Percentiles rank a stretch among this genome's conserved stretches.
Evolutionary conservation across 2,888 invertebrate genomes (phyloP).

Genomic region (Trichacis sp.): DNA sequence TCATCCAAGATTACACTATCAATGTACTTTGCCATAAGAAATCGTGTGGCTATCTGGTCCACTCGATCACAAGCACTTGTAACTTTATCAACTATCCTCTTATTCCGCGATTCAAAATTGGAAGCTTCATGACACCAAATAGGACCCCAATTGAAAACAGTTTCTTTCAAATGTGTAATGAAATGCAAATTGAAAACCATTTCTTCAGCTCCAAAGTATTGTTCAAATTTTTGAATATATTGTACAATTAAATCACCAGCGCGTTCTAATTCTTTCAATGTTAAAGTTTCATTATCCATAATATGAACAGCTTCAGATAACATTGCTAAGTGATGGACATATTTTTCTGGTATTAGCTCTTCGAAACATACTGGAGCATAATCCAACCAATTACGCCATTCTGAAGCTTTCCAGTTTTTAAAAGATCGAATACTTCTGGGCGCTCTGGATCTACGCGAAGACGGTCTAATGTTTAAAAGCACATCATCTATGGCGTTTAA

Average conservation of each 20-base stretch:
- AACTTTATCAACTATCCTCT: conserved; percentile 3
- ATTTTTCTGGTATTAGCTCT: conserved; percentile 17
- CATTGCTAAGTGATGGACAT: conserved; percentile 23
- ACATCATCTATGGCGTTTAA: conserved; percentile 15
- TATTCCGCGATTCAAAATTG: conserved; percentile 4
- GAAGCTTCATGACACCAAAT: not conserved
- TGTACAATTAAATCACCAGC: conserved; percentile 12
- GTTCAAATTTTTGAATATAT: not conserved
- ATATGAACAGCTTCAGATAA: conserved; percentile 19
- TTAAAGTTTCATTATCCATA: conserved; percentile 21
- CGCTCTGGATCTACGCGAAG: conserved; percentile 22
- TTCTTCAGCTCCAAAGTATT: not conserved
- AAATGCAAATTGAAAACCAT: not conserved
- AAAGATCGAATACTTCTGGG: conserved; percentile 21
- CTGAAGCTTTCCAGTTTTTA: conserved; percentile 28
- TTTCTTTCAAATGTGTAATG: too few species aligned
- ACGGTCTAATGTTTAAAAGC: conserved; percentile 20
- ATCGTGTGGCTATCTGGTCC: conserved; percentile 4
- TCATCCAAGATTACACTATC: not conserved
- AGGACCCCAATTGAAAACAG: too few species aligned
- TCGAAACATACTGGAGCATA: conserved; percentile 27
- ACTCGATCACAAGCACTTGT: conserved; percentile 1
- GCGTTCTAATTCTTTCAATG: conserved; percentile 15
- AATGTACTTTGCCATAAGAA: conserved; percentile 1
- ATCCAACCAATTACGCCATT: conserved; percentile 35